phyloP scores from a whole-genome alignment of 2,888 invertebrate species.

The Agonopterix heracliana region DNA sequence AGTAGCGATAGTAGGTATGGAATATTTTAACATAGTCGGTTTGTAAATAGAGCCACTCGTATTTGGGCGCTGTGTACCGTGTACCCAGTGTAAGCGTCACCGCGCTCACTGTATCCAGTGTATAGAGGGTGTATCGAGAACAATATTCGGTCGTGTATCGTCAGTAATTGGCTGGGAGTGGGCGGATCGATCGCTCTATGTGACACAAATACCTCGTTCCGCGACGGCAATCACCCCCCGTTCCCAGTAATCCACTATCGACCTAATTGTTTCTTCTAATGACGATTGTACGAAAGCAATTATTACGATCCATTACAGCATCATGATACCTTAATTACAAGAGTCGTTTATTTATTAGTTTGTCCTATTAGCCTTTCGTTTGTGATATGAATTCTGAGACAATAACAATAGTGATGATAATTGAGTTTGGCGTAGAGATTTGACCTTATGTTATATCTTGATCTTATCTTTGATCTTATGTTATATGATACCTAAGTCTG shows the following conservation, averaged over 20 bases:
- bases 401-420: no score
- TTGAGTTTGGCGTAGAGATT: no score
- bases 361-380: constrained; percentile 17
- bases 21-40: no score
- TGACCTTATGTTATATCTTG: no score
- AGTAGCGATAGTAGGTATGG: no score
- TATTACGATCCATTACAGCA: constrained; percentile 30
- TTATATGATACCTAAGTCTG: no score
- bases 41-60: no score
- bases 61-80: no score
- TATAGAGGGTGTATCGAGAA: constrained; percentile 43
- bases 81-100: neutral
- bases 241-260: constrained; percentile 57
- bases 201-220: constrained; percentile 66
- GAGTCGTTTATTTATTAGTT: constrained; percentile 27
- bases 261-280: constrained; percentile 68
- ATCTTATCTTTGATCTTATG: no score
- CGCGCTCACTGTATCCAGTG: constrained; percentile 23
- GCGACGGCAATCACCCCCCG: constrained; percentile 45
- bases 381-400: no score
- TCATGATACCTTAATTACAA: constrained; percentile 2
- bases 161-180: constrained; percentile 63
- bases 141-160: constrained; percentile 65
- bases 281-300: constrained; percentile 52
- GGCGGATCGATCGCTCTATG: constrained; percentile 61